Evolutionary conservation across 2,888 invertebrate genomes (phyloP), one percentile per base, ranked within the genome.

Genomic region (Dryobotodes eremita): DNA sequence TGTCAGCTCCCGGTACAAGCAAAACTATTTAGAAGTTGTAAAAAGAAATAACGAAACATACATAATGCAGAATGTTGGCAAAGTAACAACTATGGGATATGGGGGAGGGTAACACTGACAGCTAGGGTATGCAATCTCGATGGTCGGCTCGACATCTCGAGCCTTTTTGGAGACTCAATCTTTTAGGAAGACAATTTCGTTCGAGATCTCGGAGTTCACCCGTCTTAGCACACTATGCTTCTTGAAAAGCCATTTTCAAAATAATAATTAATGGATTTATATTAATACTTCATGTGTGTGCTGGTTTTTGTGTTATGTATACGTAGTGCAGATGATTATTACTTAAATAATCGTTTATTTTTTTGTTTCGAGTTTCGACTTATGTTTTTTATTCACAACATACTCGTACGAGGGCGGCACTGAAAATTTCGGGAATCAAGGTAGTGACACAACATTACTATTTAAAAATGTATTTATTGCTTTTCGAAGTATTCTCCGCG

Each of bases 21-120:
- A 20, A 66, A 84, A 84, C 85, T 84, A 84, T 87, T 80, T 31
- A 48, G 31, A 84, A 87, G 61, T 84, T 86, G 57, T 8, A 42
- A 46, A 82, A 84, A 82, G 78, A 83, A 83, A 82, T 76, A 80
- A 79, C 76, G 42, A 69, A 86, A 78, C 79, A 84, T 88, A 79
- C 79, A 82, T 88, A 82, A 88, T 88, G 86, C 83, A 77, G 77
- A 85, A 77, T 77, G 82, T 86, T 86, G 66, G 79, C 71, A 13
- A 88, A 89, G 74, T 85, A 36, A 65, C 66, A 71, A 78, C 74
- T 86, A 75, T 71, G 26, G 57, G 48, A n/a, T n/a, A 20, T 69
- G 48, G 64, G 48, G 50, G 69, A 79, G 72, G 77, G 84, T 70
- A 62, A 62, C 46, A 36, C 64, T 70, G 17, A 64, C 70, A 70